Percentiles rank a stretch among this genome's conserved stretches.
phyloP scores from a whole-genome alignment of 35 echinoderm and acorn worm species.

The Apostichopus parvimensis region DNA sequence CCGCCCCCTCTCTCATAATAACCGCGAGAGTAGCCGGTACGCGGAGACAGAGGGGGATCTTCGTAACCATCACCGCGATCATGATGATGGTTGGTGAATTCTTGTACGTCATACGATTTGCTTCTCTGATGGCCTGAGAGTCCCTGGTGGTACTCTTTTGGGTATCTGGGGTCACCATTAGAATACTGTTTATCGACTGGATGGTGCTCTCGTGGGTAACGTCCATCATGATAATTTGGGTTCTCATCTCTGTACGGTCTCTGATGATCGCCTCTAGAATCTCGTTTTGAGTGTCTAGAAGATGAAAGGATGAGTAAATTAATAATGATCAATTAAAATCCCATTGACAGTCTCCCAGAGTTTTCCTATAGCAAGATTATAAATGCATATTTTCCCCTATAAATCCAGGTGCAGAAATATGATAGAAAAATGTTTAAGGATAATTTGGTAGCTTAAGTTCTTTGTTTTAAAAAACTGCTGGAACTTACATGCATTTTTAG shows the following conservation, averaged over 20 bases:
- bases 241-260: constrained; percentile 11
- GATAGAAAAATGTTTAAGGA: too few species aligned
- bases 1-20: background rate
- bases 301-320: background rate
- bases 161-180: constrained; percentile 44
- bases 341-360: too few species aligned
- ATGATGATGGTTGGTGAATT: constrained; percentile 16
- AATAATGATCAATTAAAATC: background rate
- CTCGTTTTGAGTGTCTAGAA: constrained; percentile 7
- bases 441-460: too few species aligned
- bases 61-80: constrained; percentile 25
- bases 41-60: background rate
- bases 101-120: constrained; percentile 27
- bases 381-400: too few species aligned
- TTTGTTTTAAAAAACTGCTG: too few species aligned
- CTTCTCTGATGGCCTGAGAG: constrained; percentile 14
- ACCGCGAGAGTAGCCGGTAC: constrained; percentile 13
- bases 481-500: too few species aligned
- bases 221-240: background rate
- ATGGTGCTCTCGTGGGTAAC: background rate
- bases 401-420: too few species aligned
- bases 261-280: background rate
- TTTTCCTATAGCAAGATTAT: too few species aligned
- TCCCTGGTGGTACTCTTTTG: background rate
- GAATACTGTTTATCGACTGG: background rate